Evolutionary conservation across 2,797 vertebrate genomes (phyloP).

Genomic region (Bovichtus variegatus): DNA sequence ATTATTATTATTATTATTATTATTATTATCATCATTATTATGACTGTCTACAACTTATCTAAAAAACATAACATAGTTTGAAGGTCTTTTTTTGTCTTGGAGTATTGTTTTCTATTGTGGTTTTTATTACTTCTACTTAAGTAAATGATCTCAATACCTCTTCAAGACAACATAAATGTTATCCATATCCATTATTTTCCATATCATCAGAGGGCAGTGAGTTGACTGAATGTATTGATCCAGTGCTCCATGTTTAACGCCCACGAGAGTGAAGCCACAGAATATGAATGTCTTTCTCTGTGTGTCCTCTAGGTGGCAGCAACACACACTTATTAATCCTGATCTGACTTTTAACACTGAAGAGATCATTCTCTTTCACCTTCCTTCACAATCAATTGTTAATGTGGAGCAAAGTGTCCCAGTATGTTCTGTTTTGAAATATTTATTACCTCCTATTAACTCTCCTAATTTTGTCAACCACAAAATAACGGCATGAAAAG

Average conservation of each 20-base stretch:
- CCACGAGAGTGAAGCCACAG: too few relatives aligned
- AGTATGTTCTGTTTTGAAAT: slow-evolving; percentile 17
- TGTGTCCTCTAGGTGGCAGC: slow-evolving; percentile 68
- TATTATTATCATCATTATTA: too few relatives aligned
- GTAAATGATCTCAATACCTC: neutral
- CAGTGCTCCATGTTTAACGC: neutral
- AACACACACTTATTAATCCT: neutral
- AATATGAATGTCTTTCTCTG: neutral
- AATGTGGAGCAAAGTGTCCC: neutral
- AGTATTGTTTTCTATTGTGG: neutral
- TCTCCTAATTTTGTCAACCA: neutral
- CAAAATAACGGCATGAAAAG: neutral
- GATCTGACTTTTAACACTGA: neutral
- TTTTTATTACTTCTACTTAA: neutral
- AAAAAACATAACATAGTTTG: too few relatives aligned
- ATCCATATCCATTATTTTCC: neutral
- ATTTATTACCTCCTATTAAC: neutral
- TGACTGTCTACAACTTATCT: too few relatives aligned
- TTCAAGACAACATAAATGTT: neutral
- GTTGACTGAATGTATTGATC: neutral
- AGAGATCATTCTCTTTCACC: neutral
- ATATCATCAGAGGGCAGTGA: neutral
- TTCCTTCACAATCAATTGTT: neutral
- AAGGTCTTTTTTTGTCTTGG: too few relatives aligned
- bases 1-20: too few relatives aligned